These are phyloP conservation scores for Drosophila heteroneura DNA, from an alignment of 2,888 invertebrate genomes.

Conservation along the genomic window DNA sequence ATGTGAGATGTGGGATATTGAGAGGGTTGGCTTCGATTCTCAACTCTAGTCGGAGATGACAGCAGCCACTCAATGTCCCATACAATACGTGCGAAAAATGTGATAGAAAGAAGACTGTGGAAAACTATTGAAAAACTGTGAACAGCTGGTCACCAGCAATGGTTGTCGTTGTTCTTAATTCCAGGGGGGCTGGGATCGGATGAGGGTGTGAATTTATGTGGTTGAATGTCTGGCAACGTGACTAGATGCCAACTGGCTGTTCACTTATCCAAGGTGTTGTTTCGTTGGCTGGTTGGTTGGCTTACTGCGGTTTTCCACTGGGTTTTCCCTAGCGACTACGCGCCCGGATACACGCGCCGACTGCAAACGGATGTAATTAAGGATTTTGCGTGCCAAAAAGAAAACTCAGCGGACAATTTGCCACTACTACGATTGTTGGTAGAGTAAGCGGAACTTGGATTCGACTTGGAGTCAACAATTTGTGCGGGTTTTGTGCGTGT, in stretches of 20 bases:
- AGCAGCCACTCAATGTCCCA: constrained; percentile 61
- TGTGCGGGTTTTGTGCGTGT: constrained; percentile 12
- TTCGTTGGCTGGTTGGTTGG: neutral
- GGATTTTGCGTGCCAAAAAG: constrained; percentile 74
- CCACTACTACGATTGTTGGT: constrained; percentile 42
- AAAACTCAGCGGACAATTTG: constrained; percentile 57
- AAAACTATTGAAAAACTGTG: constrained; percentile 61
- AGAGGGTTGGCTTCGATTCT: constrained; percentile 7
- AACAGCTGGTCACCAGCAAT: constrained; percentile 76
- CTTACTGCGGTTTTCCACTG: constrained; percentile 61
- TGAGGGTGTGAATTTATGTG: constrained; percentile 7
- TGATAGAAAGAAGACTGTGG: constrained; percentile 53
- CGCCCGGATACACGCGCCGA: constrained; percentile 75
- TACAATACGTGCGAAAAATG: constrained; percentile 77
- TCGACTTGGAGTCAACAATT: constrained; percentile 15
- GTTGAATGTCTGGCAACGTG: constrained; percentile 54
- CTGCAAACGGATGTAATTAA: constrained; percentile 77
- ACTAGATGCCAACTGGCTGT: constrained; percentile 65
- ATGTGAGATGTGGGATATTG: constrained; percentile 27
- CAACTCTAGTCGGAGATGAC: constrained; percentile 27
- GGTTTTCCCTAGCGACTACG: constrained; percentile 36
- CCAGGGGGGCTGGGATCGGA: neutral
- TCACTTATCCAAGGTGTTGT: constrained; percentile 71
- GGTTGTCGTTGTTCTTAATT: constrained; percentile 63
- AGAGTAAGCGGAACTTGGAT: constrained; percentile 29